Evolutionary conservation across 1,140 invertebrate genomes (phyloP).

Genomic region (Plutomurus gul): DNA sequence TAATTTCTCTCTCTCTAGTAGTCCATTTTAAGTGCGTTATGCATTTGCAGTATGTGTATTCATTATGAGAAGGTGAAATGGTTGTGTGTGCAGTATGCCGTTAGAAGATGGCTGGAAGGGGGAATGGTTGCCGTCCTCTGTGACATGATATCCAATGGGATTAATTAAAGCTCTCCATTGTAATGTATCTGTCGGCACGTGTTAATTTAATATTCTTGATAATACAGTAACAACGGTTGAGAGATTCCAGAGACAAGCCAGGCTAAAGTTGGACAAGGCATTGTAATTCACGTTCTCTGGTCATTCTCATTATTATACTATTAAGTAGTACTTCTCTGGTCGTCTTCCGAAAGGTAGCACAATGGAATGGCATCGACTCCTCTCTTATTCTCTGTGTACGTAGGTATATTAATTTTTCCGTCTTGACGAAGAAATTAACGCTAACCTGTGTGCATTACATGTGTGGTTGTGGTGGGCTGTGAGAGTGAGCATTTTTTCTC

Average conservation of each 20-base stretch:
- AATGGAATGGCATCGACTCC: background rate
- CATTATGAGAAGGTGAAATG: no score
- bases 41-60: no score
- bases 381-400: background rate
- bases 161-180: slow-evolving; percentile 47
- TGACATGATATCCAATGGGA: slow-evolving; percentile 35
- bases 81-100: no score
- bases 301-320: no score
- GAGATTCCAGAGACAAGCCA: no score
- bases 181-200: slow-evolving; percentile 50
- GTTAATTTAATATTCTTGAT: slow-evolving; percentile 51
- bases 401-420: slow-evolving; percentile 1
- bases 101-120: background rate
- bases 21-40: no score
- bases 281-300: slow-evolving; percentile 5
- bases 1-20: no score
- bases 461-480: background rate
- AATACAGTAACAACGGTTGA: slow-evolving; percentile 7
- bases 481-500: background rate
- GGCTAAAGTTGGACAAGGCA: no score
- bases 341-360: slow-evolving; percentile 19
- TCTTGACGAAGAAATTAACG: background rate
- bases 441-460: background rate
- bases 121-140: background rate
- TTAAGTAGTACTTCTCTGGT: no score